Conservation (phyloP, 64 coral and sea anemone species). For the Montipora efflorescens region DNA sequence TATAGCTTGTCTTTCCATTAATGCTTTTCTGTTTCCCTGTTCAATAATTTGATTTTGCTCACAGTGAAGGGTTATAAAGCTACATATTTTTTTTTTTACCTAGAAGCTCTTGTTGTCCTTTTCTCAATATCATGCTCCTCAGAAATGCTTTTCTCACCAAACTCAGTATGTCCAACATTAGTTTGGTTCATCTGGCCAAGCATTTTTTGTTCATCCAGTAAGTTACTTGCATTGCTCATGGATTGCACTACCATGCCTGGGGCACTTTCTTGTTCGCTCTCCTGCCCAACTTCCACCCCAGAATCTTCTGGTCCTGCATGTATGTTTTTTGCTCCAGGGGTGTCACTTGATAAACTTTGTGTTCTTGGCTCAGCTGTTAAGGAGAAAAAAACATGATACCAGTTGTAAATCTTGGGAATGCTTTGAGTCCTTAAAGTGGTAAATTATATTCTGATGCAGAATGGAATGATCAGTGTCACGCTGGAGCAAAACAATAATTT, state of each 20-base stretch:
- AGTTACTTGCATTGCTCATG: neutral
- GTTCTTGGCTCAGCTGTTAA: constrained; percentile 1
- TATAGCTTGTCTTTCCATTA: too few relatives aligned
- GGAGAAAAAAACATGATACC: neutral
- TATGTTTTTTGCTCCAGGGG: constrained; percentile 54
- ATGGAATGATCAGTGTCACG: too few relatives aligned
- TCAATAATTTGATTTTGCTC: too few relatives aligned
- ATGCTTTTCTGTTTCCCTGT: too few relatives aligned
- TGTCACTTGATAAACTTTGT: constrained; percentile 4
- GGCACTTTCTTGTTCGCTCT: constrained; percentile 83
- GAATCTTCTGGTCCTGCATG: constrained; percentile 78
- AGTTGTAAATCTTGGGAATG: too few relatives aligned
- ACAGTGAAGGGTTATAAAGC: too few relatives aligned
- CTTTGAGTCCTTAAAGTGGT: too few relatives aligned
- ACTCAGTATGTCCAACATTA: constrained; percentile 8
- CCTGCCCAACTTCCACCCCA: constrained; percentile 86
- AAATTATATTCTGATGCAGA: too few relatives aligned
- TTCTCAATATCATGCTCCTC: neutral
- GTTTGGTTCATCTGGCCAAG: neutral
- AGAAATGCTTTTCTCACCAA: constrained; percentile 30
- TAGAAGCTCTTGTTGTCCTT: neutral
- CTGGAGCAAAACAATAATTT: too few relatives aligned
- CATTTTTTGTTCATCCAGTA: neutral
- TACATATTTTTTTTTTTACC: neutral
- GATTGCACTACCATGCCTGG: constrained; percentile 17